phyloP scores from a whole-genome alignment of 1,140 invertebrate genomes.

The Euura lappo region DNA sequence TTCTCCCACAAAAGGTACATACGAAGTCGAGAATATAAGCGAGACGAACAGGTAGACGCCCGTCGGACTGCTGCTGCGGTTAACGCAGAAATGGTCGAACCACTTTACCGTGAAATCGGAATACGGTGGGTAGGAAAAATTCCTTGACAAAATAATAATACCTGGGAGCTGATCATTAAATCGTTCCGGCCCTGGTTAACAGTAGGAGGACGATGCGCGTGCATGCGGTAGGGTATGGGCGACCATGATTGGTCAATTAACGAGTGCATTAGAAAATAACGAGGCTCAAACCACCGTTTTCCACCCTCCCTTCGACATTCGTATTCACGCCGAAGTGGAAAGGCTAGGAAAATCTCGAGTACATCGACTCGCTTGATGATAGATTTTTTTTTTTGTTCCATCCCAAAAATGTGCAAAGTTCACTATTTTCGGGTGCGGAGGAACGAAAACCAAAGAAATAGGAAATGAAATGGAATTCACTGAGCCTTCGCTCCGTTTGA shows the following conservation, averaged over 20 bases:
- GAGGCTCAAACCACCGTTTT: constrained; percentile 33
- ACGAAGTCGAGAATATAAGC: no score
- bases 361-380: no score
- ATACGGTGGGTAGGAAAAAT: constrained; percentile 11
- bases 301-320: no score
- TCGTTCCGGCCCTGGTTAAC: constrained; percentile 57
- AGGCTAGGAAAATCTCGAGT: no score
- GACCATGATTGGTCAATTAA: constrained; percentile 56
- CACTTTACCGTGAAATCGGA: not conserved
- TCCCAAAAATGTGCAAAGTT: no score
- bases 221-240: constrained; percentile 25
- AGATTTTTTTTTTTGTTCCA: no score
- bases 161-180: constrained; percentile 55
- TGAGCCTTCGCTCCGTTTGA: no score
- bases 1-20: not conserved
- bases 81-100: not conserved
- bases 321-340: no score
- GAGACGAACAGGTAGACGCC: not conserved
- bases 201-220: constrained; percentile 37
- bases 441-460: no score
- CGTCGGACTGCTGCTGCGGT: not conserved
- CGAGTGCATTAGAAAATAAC: constrained; percentile 59
- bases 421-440: no score
- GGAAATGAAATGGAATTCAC: no score
- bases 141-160: constrained; percentile 40